Base-by-base conservation (phyloP, 2,888 invertebrate genomes). In the Odontothrips loti region DNA sequence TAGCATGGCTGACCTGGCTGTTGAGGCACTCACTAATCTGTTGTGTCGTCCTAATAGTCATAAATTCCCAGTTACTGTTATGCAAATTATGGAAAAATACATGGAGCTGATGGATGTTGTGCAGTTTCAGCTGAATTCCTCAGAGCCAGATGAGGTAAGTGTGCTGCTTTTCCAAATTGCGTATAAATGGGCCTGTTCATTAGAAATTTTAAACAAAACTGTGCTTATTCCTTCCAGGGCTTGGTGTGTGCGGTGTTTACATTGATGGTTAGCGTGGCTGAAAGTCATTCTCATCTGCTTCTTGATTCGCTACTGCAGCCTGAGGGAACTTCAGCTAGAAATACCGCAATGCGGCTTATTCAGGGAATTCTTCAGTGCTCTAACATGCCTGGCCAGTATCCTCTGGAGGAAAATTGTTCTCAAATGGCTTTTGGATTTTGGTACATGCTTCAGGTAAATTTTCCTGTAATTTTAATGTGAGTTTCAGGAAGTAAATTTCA, bases 371-470 rank as follows among this genome's bases (percentile, higher is more conserved):
- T 97, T 81, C 91, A 92, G 81, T 96, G 96, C 85, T 94, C 95
- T 79, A 93, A 93, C 83, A 91, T 93, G 83, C 92, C 93, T 12
- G 97, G 97, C 0, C 91, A 93, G 84, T 97, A 95, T 88, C 97
- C 97, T 0, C 90, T 94, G 6, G 95, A 97, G 85, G 98, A 97
- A 88, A 93, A 92, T 0, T 92, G 94, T 83, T 97, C 96, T 86
- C 94, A 93, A 82, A 90, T 96, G 83, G 92, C 96, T 0, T 93
- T 97, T 88, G 94, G 95, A 4, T 96, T 97, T 87, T 97, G 97
- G 97, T 97, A 95, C 86, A 92, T 94, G 81, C 88, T 97, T 81
- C 97, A 97, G 90, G 95, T 94, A 85, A 87, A 86, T 82, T 82
- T 86, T 1, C 34, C 43, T 80, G 48, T 63, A 48, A 68, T 11